Base-by-base conservation (phyloP, 2,797 vertebrate species). In the Cygnus olor region DNA sequence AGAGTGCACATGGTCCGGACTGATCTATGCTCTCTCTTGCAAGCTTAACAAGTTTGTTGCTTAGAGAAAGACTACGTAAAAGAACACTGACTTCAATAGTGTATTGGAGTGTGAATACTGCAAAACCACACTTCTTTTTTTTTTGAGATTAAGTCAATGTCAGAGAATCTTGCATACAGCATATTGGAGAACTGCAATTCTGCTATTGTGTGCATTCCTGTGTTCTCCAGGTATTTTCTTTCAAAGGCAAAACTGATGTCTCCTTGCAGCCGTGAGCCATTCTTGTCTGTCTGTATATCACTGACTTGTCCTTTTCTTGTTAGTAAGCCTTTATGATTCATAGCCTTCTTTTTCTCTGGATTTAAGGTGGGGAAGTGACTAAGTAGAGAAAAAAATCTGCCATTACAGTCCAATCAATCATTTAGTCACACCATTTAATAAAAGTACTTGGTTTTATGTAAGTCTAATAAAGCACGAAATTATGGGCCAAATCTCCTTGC, bases 311-410 rank as follows among this genome's bases (percentile, higher is more conserved):
- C 10, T 64, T 10, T 61, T 80, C 8, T 81, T 24, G 22, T 38
- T 60, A 28, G 14, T 64, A 87, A 61, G 22, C 9, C 34, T 36
- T 80, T 71, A 40, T 66, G 72, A 85, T 24, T 88, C 53, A 32
- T 22, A 56, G 7, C 5, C 15, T 36, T 44, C 53, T 80, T 72
- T 38, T 6, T 32, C 22, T 77, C 28, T 83, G 36, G 8, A 9
- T 13, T 89, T 87, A 21, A 14, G 9, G 15, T 80, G 51, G 18
- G 72, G 19, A 93, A 85, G 45, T 82, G 74, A 79, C 8, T 79
- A 86, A 64, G 25, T 70, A 68, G 27, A 64, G 85, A 89, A 38
- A 92, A 95, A 95, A 85, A 47, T 34, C 32, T 77, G 30, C n/a
- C 22, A 30, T 34, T 15, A 4, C 44, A 38, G 49, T 73, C 65